Conservation (phyloP, 2,888 invertebrate genomes). For the Clepsis dumicolana region DNA sequence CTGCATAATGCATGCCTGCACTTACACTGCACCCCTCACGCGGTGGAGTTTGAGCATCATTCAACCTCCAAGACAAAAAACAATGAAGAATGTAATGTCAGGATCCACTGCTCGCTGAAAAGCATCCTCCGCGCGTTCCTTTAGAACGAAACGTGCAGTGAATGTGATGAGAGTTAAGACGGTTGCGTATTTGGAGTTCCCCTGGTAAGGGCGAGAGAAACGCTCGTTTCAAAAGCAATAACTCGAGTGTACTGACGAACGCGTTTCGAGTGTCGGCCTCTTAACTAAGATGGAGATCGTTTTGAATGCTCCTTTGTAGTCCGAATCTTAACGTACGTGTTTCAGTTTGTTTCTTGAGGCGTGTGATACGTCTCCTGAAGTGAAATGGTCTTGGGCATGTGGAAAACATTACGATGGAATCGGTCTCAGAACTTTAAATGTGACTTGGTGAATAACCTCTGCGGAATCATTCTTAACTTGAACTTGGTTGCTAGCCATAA, state of each 20-base stretch:
- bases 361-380: slow-evolving; percentile 19
- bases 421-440: not conserved
- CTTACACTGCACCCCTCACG: slow-evolving; percentile 68
- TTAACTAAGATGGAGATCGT: slow-evolving; percentile 72
- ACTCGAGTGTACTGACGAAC: slow-evolving; percentile 79
- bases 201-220: slow-evolving; percentile 58
- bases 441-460: not conserved
- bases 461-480: not conserved
- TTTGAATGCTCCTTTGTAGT: slow-evolving; percentile 73
- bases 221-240: slow-evolving; percentile 72
- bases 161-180: not conserved
- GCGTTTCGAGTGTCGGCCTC: slow-evolving; percentile 73
- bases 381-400: slow-evolving; percentile 9
- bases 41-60: slow-evolving; percentile 54
- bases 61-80: slow-evolving; percentile 55
- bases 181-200: slow-evolving; percentile 2
- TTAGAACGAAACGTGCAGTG: slow-evolving; percentile 42
- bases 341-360: slow-evolving; percentile 50
- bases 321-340: slow-evolving; percentile 56
- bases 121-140: not conserved
- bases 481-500: too few relatives aligned
- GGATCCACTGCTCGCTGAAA: slow-evolving; percentile 48
- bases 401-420: not conserved
- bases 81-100: slow-evolving; percentile 28
- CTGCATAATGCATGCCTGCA: slow-evolving; percentile 78